Evolutionary conservation across 1,140 invertebrate genomes (phyloP).

Genomic region (Ceratina australensis): DNA sequence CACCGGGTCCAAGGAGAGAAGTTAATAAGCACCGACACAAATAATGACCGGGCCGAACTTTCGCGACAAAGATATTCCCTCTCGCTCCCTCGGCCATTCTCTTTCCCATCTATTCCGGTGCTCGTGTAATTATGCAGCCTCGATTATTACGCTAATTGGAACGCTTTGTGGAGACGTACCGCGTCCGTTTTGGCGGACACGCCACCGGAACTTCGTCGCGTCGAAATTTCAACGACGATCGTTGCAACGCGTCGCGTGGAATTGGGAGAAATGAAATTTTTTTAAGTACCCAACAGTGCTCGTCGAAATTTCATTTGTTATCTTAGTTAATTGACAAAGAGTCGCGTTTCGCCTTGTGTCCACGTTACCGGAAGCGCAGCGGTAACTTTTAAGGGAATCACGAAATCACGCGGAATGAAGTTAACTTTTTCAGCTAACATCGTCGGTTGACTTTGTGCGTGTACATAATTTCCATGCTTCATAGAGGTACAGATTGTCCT

Average conservation of each 20-base stretch:
- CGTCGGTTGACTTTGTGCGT: no score
- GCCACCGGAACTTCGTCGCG: neutral
- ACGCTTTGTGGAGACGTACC: neutral
- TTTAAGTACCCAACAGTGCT: no score
- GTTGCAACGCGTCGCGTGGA: no score
- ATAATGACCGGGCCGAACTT: neutral
- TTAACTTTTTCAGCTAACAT: neutral
- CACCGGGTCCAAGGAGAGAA: neutral
- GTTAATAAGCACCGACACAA: conserved; percentile 25
- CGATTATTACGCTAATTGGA: conserved; percentile 25
- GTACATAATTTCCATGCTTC: no score
- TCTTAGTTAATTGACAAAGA: no score
- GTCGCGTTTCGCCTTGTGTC: no score
- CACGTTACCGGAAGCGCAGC: no score
- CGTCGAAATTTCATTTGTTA: no score
- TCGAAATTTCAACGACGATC: neutral
- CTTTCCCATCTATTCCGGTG: neutral
- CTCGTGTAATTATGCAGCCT: neutral
- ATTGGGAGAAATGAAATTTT: no score
- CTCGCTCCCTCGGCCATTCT: neutral
- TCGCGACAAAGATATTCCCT: neutral
- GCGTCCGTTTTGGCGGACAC: neutral
- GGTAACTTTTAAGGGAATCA: neutral
- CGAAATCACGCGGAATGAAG: neutral
- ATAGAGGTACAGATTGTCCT: no score